A percentile compares a stretch with the other conserved stretches of the same genome.
Conservation (phyloP, 1,140 invertebrate genomes). For the Copidosoma floridanum region DNA sequence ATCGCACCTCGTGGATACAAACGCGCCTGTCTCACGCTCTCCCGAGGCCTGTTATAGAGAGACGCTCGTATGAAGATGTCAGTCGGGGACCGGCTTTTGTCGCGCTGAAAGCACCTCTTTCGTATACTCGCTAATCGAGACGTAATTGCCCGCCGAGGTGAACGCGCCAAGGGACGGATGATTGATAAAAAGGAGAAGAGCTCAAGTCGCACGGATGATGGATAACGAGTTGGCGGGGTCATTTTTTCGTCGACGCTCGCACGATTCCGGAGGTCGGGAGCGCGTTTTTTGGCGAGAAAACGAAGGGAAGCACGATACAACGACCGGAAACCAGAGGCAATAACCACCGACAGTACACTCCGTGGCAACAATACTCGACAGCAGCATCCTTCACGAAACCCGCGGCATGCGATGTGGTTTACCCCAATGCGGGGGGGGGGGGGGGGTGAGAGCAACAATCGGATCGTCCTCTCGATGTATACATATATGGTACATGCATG, state of each 20-base stretch:
- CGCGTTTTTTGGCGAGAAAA: too few relatives aligned
- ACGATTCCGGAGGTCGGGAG: too few relatives aligned
- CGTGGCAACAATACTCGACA: too few relatives aligned
- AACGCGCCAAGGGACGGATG: neutral
- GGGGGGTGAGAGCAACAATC: too few relatives aligned
- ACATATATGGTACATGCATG: too few relatives aligned
- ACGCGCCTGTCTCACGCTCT: neutral
- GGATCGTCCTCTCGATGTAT: too few relatives aligned
- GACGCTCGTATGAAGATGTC: conserved; percentile 3
- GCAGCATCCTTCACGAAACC: too few relatives aligned
- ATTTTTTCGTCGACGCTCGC: too few relatives aligned
- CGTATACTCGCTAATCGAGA: conserved; percentile 12
- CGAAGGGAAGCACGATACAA: too few relatives aligned
- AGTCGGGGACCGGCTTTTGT: neutral
- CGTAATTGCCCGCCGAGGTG: conserved; percentile 21
- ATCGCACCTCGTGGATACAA: neutral
- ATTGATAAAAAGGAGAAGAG: neutral
- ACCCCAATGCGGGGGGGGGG: neutral
- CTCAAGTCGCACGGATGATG: neutral
- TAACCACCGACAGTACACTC: too few relatives aligned
- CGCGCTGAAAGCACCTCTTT: neutral
- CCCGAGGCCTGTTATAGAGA: neutral
- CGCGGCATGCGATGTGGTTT: neutral
- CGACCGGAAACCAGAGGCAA: too few relatives aligned
- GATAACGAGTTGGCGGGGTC: too few relatives aligned